Conservation (phyloP, 2,113 vertebrate species). For the Onychostruthus taczanowskii region DNA sequence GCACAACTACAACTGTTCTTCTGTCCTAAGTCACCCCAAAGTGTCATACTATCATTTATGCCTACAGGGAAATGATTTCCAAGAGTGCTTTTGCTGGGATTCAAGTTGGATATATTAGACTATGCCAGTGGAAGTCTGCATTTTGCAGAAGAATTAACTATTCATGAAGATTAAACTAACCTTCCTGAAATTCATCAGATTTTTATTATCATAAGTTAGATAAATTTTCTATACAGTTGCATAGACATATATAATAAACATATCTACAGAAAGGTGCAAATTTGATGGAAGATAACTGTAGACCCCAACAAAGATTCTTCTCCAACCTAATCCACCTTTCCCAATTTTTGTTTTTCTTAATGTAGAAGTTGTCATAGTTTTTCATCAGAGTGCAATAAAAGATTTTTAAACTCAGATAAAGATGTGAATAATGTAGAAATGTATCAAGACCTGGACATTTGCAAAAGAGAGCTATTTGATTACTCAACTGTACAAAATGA, state of each 20-base stretch:
- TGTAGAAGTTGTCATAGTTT: neutral
- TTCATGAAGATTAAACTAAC: neutral
- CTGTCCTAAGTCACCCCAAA: neutral
- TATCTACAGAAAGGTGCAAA: neutral
- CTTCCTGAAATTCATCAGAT: neutral
- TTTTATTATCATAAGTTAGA: neutral
- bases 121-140: neutral
- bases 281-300: neutral
- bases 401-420: neutral
- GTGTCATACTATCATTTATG: neutral
- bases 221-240: neutral
- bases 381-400: neutral
- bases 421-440: neutral
- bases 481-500: neutral
- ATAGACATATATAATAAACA: neutral
- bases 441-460: neutral
- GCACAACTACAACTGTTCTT: neutral
- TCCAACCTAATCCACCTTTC: neutral
- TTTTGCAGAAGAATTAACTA: neutral
- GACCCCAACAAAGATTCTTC: neutral
- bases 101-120: neutral
- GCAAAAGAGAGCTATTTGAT: neutral
- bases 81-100: neutral
- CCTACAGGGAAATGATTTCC: neutral
- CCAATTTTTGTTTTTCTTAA: neutral